Conservation (phyloP, 53 echinoderm and acorn worm species). For the Luidia sarsii region DNA sequence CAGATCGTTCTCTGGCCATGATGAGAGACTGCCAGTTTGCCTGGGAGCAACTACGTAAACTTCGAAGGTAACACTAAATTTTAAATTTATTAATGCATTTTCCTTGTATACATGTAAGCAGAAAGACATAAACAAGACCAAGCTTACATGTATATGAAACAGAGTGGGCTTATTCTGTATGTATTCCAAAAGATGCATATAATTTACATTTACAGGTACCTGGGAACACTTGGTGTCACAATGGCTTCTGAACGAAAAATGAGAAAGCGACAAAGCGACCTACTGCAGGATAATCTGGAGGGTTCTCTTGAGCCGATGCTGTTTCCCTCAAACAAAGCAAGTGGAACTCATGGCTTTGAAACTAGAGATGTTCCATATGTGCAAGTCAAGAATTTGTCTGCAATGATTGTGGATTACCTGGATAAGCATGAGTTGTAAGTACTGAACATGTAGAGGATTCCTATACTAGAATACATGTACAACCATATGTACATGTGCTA, state of each 20-base stretch:
- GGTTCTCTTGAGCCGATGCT: constrained; percentile 3
- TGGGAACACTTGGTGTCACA: not conserved
- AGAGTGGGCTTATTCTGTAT: not conserved
- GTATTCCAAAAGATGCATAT: not conserved
- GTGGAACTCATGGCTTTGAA: not conserved
- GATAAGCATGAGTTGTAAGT: not conserved
- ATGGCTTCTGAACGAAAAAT: constrained; percentile 1
- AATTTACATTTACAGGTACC: not conserved
- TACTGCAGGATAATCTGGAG: not conserved
- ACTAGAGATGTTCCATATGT: not conserved
- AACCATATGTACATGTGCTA: not conserved
- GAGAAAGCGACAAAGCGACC: not conserved
- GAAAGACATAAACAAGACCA: not conserved
- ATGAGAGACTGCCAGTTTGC: constrained; percentile 7
- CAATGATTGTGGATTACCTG: constrained; percentile 2
- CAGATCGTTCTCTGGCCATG: not conserved
- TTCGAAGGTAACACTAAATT: not conserved
- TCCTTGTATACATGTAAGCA: not conserved
- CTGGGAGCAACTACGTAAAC: constrained; percentile 57
- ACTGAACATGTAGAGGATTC: not conserved
- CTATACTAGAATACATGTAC: too few species aligned
- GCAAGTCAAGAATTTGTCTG: not conserved
- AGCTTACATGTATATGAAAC: not conserved
- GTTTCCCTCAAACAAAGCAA: not conserved
- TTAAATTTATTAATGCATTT: too few species aligned